phyloP scores from a whole-genome alignment of 1,140 invertebrate species.

The Nebria ingens region DNA sequence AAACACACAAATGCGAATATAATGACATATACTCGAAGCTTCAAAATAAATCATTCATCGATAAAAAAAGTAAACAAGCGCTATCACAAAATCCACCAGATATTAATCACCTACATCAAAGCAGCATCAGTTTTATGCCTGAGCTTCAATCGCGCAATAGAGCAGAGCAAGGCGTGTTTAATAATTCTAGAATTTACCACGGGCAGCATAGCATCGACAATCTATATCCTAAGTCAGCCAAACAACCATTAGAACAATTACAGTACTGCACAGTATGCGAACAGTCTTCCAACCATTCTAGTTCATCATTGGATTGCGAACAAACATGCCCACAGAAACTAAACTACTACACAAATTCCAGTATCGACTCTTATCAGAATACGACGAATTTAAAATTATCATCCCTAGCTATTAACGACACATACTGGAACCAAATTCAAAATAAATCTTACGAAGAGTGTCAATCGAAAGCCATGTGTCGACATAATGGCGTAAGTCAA shows the following conservation, averaged over 20 bases:
- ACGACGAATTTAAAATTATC: neutral
- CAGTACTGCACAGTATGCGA: neutral
- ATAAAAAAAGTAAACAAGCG: neutral
- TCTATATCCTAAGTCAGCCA: neutral
- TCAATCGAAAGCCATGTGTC: neutral
- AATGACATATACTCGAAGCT: neutral
- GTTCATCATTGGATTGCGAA: neutral
- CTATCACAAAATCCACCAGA: neutral
- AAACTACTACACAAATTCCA: neutral
- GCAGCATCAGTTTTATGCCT: neutral
- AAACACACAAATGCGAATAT: neutral
- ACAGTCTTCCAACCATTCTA: constrained; percentile 1
- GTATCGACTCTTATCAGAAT: neutral
- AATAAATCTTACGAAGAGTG: neutral
- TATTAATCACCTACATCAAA: neutral
- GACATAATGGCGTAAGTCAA: neutral
- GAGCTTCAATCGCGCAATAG: neutral
- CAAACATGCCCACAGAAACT: neutral
- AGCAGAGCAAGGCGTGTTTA: no score
- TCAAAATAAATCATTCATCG: neutral
- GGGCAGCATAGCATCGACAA: neutral
- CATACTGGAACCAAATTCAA: neutral
- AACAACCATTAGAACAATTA: neutral
- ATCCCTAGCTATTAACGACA: neutral
- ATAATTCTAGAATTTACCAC: no score